Percentiles rank a stretch among this genome's conserved stretches.
Evolutionary conservation across 2,888 invertebrate species (phyloP).

Genomic region (Luperina testacea): DNA sequence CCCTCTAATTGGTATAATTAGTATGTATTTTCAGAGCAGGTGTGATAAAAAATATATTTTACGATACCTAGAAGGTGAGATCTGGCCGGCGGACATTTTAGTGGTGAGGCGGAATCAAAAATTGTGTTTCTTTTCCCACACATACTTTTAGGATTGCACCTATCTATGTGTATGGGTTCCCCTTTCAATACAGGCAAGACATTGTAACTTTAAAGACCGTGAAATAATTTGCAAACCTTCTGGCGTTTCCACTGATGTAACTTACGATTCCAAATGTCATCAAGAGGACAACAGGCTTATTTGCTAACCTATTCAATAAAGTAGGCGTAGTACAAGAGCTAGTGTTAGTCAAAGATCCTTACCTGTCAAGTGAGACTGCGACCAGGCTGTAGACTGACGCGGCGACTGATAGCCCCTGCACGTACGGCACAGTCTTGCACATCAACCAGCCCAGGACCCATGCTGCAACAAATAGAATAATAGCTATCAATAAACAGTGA

Average conservation of each 20-base stretch:
- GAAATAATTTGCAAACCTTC: background rate
- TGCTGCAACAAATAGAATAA: slow-evolving; percentile 90
- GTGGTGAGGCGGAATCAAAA: background rate
- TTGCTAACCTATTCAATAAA: background rate
- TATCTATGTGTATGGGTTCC: background rate
- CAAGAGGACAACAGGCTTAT: background rate
- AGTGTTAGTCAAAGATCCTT: slow-evolving; percentile 73
- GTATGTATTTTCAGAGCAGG: no score
- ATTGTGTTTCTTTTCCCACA: background rate
- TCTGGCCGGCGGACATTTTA: no score
- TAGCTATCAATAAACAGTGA: background rate
- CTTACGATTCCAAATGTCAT: background rate
- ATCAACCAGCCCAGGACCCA: slow-evolving; percentile 98
- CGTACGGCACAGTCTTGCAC: slow-evolving; percentile 98
- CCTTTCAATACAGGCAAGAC: background rate
- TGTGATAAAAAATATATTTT: background rate
- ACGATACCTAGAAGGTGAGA: background rate
- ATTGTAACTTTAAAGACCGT: background rate
- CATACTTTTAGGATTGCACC: background rate
- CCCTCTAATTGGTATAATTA: no score
- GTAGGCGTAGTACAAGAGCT: background rate
- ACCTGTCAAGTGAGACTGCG: slow-evolving; percentile 98
- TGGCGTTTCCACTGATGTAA: background rate
- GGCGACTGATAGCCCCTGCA: slow-evolving; percentile 98
- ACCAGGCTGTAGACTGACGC: slow-evolving; percentile 99